phyloP scores from a whole-genome alignment of 2,113 vertebrate species.

The Datnioides undecimradiatus region DNA sequence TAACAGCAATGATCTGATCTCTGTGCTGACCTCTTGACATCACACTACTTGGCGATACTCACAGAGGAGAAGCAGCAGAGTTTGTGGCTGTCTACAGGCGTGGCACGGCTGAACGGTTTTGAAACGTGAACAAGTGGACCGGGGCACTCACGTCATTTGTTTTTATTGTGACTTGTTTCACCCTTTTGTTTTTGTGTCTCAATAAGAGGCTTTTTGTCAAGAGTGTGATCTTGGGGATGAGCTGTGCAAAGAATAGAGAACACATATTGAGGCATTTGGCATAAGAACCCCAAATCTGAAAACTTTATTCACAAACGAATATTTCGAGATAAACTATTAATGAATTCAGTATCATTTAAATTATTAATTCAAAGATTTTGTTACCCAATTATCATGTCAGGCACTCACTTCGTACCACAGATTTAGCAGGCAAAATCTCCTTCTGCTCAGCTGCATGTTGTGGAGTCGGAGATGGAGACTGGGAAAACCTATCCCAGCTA shows the following conservation, averaged over 20 bases:
- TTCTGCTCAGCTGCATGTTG: slow-evolving; percentile 49
- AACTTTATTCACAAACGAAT: slow-evolving; percentile 31
- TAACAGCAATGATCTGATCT: slow-evolving; percentile 35
- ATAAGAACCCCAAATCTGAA: slow-evolving; percentile 19
- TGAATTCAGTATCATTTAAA: slow-evolving; percentile 51
- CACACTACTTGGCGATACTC: slow-evolving; percentile 15
- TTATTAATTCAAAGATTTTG: slow-evolving; percentile 65
- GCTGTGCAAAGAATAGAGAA: slow-evolving; percentile 37
- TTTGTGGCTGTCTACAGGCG: slow-evolving; percentile 49
- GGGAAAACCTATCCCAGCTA: slow-evolving; percentile 76
- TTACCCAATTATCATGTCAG: slow-evolving; percentile 61
- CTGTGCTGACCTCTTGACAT: slow-evolving; percentile 58
- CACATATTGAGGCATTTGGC: neutral
- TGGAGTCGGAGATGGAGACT: slow-evolving; percentile 30
- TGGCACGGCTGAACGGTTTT: slow-evolving; percentile 44
- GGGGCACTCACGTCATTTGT: slow-evolving; percentile 4
- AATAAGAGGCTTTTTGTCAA: slow-evolving; percentile 28
- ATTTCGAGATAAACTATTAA: slow-evolving; percentile 54
- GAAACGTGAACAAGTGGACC: slow-evolving; percentile 67
- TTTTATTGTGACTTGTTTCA: slow-evolving; percentile 27
- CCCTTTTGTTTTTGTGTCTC: slow-evolving; percentile 41
- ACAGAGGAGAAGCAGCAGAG: slow-evolving; percentile 36
- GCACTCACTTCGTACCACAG: slow-evolving; percentile 9
- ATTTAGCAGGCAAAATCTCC: slow-evolving; percentile 37
- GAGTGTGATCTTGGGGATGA: slow-evolving; percentile 40